Base-by-base conservation (phyloP, 2,797 vertebrate genomes). In the Huso huso region DNA sequence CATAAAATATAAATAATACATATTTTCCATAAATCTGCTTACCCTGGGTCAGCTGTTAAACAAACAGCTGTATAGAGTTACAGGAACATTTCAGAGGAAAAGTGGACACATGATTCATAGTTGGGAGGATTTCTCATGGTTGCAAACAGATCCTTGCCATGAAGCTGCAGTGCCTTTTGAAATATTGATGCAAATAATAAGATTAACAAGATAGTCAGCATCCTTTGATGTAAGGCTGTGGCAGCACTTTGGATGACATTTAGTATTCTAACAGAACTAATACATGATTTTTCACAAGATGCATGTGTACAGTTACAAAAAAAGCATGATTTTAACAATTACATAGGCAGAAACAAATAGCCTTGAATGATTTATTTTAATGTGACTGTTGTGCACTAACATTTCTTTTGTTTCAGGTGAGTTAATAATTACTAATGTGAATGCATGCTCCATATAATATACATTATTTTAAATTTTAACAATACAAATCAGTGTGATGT, bases 311-410 rank as follows among this genome's bases (percentile, higher is more conserved):
- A 76, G 76, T 65, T 67, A 37, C 37, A 37, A 63, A 75, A 75
- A 79, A 66, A 78, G 84, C 87, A 84, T 73, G 82, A 73, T 6
- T 10, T 49, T 53, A 52, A 59, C 52, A 65, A 50, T 49, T 13
- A 6, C 11, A 48, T 18, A 58, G 6, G 51, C 10, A 58, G 55
- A 11, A 58, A 52, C 57, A 66, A 68, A 73, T 74, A 77, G 66
- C 73, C 61, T 58, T 63, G 23, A 75, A 76, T 69, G 66, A 66
- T 69, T 23, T 75, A 70, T 66, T 66, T 75, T 77, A 79, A 84
- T 74, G 73, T 75, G 76, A 78, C 78, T 74, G 76, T 86, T 71
- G 75, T 78, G 82, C 75, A 88, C 86, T 83, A 86, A 88, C 83
- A 78, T 70, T 62, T 76, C 76, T 64, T 76, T 84, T 80, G 75